phyloP scores from a whole-genome alignment of 2,113 vertebrate species.

The Anolis sagrei region DNA sequence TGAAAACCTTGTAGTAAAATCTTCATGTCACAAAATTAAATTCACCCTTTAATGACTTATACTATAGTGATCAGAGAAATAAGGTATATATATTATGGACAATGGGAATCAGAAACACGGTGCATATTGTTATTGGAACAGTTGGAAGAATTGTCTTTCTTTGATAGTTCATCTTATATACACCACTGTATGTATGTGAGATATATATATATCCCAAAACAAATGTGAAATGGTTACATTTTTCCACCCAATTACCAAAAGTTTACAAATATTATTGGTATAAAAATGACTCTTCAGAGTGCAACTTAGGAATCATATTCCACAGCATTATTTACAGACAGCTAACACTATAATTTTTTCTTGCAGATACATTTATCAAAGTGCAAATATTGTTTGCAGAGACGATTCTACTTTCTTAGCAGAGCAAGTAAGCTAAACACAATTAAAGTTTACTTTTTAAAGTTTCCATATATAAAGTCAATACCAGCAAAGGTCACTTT shows the following conservation, averaged over 20 bases:
- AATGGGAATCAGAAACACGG: too few relatives aligned
- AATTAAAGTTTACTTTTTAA: neutral
- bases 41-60: too few relatives aligned
- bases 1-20: too few relatives aligned
- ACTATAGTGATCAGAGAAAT: neutral
- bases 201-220: neutral
- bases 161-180: too few relatives aligned
- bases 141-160: too few relatives aligned
- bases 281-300: neutral
- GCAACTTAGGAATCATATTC: neutral
- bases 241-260: neutral
- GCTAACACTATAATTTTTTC: neutral
- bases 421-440: slow-evolving; percentile 4
- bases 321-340: neutral
- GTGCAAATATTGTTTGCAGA: neutral
- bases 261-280: neutral
- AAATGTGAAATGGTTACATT: neutral
- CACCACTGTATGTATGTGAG: too few relatives aligned
- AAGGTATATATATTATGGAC: too few relatives aligned
- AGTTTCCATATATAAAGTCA: slow-evolving; percentile 16
- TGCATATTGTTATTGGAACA: too few relatives aligned
- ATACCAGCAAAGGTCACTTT: slow-evolving; percentile 30
- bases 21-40: too few relatives aligned
- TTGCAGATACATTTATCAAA: too few relatives aligned
- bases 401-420: neutral